Evolutionary conservation across 2,797 vertebrate genomes (phyloP).

Genomic region (Loriculus beryllinus): DNA sequence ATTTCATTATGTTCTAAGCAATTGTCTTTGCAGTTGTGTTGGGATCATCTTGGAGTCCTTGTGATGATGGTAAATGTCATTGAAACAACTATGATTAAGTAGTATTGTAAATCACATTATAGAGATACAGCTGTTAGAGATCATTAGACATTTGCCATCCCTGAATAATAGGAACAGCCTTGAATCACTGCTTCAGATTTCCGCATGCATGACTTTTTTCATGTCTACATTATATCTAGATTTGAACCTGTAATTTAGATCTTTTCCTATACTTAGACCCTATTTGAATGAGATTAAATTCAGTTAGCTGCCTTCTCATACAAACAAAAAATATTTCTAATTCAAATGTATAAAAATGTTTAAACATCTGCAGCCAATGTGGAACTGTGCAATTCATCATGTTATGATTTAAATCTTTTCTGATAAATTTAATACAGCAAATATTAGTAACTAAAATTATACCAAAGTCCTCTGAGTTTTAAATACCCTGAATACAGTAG

Average conservation of each 20-base stretch:
- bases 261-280: background rate
- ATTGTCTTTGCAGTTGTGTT: conserved; percentile 1
- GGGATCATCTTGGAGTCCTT: conserved; percentile 8
- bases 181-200: background rate
- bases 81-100: background rate
- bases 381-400: background rate
- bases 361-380: background rate
- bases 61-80: background rate
- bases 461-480: background rate
- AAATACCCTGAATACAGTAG: background rate
- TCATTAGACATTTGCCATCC: background rate
- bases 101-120: background rate
- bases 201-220: background rate
- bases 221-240: background rate
- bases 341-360: background rate
- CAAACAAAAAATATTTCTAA: background rate
- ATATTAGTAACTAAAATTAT: background rate
- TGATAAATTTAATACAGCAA: background rate
- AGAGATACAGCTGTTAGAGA: background rate
- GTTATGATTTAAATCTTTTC: background rate
- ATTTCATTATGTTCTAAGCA: conserved; percentile 10
- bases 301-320: background rate
- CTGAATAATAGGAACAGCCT: background rate
- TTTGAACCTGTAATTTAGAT: background rate
- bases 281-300: background rate